Evolutionary conservation across 2,113 vertebrate genomes (phyloP).

Genomic region (Orthochromis malagaraziensis): DNA sequence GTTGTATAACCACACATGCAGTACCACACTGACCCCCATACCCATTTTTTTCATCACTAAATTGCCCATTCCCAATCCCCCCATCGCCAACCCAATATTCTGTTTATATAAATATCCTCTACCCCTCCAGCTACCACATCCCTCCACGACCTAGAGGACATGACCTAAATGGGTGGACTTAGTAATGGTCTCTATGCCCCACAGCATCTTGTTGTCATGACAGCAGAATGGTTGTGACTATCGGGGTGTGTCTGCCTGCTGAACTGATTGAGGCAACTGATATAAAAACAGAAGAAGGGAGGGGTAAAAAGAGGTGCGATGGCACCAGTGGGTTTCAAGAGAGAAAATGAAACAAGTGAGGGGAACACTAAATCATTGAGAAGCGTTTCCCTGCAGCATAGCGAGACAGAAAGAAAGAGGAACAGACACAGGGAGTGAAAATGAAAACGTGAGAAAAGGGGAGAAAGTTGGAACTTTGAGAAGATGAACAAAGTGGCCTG

Average conservation of each 20-base stretch:
- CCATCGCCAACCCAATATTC: background rate
- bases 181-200: constrained; percentile 27
- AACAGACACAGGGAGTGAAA: background rate
- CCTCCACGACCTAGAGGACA: background rate
- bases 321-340: background rate
- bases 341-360: background rate
- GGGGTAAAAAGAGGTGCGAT: background rate
- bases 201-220: constrained; percentile 40
- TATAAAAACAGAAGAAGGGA: background rate
- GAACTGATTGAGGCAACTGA: background rate
- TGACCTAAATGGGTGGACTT: constrained; percentile 34
- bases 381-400: background rate
- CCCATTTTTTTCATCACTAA: background rate
- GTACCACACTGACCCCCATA: background rate
- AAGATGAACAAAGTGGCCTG: background rate
- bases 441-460: background rate
- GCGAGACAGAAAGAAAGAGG: background rate
- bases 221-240: background rate
- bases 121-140: background rate
- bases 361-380: background rate
- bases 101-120: background rate
- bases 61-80: background rate
- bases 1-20: background rate
- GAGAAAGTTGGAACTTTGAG: background rate
- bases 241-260: background rate